Conservation (phyloP, 2,797 vertebrate species). For the Sarcoramphus papa region DNA sequence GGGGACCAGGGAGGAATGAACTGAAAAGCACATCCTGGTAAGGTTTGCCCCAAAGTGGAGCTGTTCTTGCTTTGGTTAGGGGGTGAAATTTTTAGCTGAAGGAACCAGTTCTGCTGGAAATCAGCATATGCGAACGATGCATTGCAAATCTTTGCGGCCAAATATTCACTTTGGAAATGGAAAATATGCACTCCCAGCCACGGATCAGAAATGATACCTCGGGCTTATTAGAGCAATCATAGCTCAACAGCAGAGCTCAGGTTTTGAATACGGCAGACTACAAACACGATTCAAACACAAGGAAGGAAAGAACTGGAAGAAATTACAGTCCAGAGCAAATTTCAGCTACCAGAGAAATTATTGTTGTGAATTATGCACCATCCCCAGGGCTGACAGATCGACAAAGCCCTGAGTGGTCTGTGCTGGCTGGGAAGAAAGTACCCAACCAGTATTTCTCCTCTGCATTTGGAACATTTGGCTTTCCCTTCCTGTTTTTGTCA, state of each 20-base stretch:
- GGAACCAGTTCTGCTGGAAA: background rate
- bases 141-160: background rate
- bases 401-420: background rate
- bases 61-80: background rate
- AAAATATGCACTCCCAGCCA: background rate
- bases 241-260: background rate
- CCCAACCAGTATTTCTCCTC: background rate
- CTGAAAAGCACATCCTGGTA: fast-evolving
- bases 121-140: fast-evolving
- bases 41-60: background rate
- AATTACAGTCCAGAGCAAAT: background rate
- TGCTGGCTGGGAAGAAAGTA: background rate
- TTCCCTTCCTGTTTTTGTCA: background rate
- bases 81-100: background rate
- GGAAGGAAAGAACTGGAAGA: background rate
- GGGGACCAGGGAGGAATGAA: background rate
- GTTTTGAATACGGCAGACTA: background rate
- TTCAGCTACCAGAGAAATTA: background rate
- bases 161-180: background rate
- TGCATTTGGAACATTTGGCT: background rate
- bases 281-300: background rate
- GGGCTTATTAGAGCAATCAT: background rate
- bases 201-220: background rate
- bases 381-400: background rate
- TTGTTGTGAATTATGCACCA: background rate